A percentile compares a stretch with the other conserved stretches of the same genome.
phyloP scores from a whole-genome alignment of 2,888 invertebrate species.

The Shargacucullia verbasci region DNA sequence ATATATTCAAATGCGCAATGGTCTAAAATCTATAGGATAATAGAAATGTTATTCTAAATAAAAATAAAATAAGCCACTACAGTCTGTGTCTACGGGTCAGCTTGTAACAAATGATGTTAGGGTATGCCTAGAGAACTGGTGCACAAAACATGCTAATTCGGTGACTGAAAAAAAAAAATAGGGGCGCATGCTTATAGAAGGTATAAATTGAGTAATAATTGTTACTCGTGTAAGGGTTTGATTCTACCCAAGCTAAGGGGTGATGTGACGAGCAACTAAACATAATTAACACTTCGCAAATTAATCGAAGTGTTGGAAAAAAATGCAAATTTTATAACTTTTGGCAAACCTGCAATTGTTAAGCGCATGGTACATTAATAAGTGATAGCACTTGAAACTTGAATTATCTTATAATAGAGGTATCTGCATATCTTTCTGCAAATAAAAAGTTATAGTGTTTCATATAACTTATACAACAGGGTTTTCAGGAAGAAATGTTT shows the following conservation, averaged over 20 bases:
- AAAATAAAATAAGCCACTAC: conserved; percentile 50
- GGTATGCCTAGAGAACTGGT: conserved; percentile 47
- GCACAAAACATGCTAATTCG: conserved; percentile 51
- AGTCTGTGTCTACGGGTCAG: conserved; percentile 21
- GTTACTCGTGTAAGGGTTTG: conserved; percentile 33
- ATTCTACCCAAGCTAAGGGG: conserved; percentile 62
- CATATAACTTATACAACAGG: conserved; percentile 9
- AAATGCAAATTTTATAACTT: conserved; percentile 88
- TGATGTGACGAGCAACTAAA: conserved; percentile 71
- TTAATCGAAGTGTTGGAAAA: conserved; percentile 80
- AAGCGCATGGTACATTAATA: conserved; percentile 72
- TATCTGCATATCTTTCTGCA: conserved; percentile 65
- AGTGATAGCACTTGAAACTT: conserved; percentile 57
- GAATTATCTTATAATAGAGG: conserved; percentile 58
- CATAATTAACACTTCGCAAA: conserved; percentile 67
- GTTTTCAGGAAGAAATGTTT: conserved; percentile 27
- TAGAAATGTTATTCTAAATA: conserved; percentile 38
- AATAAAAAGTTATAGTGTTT: conserved; percentile 58
- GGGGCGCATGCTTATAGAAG: conserved; percentile 66
- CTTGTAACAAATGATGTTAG: conserved; percentile 39
- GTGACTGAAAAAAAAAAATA: conserved; percentile 49
- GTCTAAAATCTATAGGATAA: conserved; percentile 48
- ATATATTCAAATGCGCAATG: conserved; percentile 57
- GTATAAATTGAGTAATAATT: conserved; percentile 55
- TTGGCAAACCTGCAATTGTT: conserved; percentile 89